phyloP scores from a whole-genome alignment of 1,140 invertebrate species.

The Lysiphlebus fabarum region DNA sequence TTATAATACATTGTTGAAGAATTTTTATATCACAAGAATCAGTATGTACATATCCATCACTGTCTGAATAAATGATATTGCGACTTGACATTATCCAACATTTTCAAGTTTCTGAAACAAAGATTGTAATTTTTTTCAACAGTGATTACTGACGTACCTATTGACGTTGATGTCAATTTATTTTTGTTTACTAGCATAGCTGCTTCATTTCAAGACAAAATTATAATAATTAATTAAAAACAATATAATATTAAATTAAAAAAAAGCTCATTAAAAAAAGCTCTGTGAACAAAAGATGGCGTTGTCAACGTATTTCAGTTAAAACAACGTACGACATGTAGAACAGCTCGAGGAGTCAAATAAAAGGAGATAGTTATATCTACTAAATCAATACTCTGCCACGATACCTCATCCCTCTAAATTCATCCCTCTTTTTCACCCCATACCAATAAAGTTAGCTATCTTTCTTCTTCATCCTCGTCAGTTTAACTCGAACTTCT shows the following conservation, averaged over 20 bases:
- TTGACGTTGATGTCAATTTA: too few species aligned
- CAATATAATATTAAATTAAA: too few species aligned
- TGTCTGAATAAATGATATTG: slow-evolving; percentile 1
- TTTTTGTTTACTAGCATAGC: too few species aligned
- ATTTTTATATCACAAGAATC: too few species aligned
- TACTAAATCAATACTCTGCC: slow-evolving; percentile 59
- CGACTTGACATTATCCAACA: neutral
- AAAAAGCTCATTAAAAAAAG: too few species aligned
- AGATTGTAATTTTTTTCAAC: too few species aligned
- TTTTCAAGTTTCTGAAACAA: neutral
- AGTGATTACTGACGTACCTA: too few species aligned
- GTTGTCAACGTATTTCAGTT: slow-evolving; percentile 25
- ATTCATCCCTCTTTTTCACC: slow-evolving; percentile 45
- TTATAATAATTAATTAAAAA: too few species aligned
- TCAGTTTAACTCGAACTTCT: slow-evolving; percentile 22
- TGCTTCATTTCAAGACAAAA: too few species aligned
- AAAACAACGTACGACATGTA: slow-evolving; percentile 40
- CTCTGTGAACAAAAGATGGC: slow-evolving; percentile 29
- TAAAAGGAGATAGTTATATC: slow-evolving; percentile 55
- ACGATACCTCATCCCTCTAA: slow-evolving; percentile 45
- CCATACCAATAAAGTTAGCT: neutral
- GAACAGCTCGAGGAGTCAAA: slow-evolving; percentile 45
- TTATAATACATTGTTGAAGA: too few species aligned
- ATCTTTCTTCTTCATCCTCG: slow-evolving; percentile 29
- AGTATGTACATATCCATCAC: neutral